Evolutionary conservation across 2,113 vertebrate species (phyloP).

Genomic region (Pachypanchax playfairii): DNA sequence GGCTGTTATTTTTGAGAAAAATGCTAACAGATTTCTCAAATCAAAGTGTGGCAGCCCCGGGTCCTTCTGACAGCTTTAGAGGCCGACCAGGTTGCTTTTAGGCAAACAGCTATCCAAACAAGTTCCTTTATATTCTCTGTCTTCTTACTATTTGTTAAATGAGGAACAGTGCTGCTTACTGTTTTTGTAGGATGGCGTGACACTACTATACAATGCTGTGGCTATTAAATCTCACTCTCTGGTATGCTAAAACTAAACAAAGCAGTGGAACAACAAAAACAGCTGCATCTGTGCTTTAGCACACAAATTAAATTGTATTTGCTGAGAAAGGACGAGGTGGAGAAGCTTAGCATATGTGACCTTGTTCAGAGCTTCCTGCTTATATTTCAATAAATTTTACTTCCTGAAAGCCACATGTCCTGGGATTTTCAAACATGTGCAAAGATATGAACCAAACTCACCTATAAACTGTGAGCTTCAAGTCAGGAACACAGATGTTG

Average conservation of each 20-base stretch:
- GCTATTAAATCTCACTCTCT: constrained; percentile 43
- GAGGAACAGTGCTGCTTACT: constrained; percentile 49
- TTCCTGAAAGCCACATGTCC: constrained; percentile 21
- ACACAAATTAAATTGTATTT: constrained; percentile 21
- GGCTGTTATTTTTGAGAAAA: constrained; percentile 64
- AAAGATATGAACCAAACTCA: constrained; percentile 70
- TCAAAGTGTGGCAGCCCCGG: constrained; percentile 48
- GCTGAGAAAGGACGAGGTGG: constrained; percentile 12
- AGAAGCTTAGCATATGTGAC: constrained; percentile 47
- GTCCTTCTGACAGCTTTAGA: constrained; percentile 34
- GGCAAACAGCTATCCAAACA: constrained; percentile 36
- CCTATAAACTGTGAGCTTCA: constrained; percentile 87
- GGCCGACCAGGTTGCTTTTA: constrained; percentile 20
- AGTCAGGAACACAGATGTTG: constrained; percentile 92
- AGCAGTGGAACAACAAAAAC: constrained; percentile 46
- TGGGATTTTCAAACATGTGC: constrained; percentile 8
- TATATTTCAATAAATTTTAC: constrained; percentile 7
- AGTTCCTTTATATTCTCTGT: constrained; percentile 42
- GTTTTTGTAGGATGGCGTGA: constrained; percentile 30
- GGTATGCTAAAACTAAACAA: constrained; percentile 43
- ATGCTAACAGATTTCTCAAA: constrained; percentile 70
- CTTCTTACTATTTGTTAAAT: constrained; percentile 33
- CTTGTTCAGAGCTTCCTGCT: constrained; percentile 8
- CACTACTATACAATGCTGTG: constrained; percentile 7
- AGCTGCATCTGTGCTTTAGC: constrained; percentile 46